Evolutionary conservation across 2,888 invertebrate species (phyloP), one percentile per base, ranked within the genome.

Genomic region (Diadegma fenestrale): DNA sequence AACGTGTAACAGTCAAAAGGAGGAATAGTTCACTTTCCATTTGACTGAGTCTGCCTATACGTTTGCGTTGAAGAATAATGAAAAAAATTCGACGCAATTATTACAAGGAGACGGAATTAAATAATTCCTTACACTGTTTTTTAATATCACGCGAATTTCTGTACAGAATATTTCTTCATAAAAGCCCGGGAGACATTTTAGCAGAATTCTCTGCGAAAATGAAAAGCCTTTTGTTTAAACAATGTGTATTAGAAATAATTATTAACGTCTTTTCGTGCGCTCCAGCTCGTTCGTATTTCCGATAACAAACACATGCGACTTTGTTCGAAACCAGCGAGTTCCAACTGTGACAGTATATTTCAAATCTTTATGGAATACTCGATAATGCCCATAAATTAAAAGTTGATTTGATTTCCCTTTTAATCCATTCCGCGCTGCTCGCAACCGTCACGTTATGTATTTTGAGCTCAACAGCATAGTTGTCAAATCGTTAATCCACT

Each of bases 401-500:
- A 69, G 7, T 69, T 48, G 48, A 69, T 48, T 48, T 30, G 30
- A 69, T 22, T 45, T 69, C 30, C 3, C 48, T 3, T 48, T 69
- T 69, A 26, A 69, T 26, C 48, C 48, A 30, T 43, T 69, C 30
- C 26, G 48, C 45, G 30, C 19, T n/a, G 2, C 26, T 17, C 48
- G 5, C 26, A 48, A 48, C 69, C 19, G 45, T 26, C 69, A 45
- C 69, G 45, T 69, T 48, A n/a, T 43, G 69, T 69, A 69, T 48
- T 69, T 69, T 26, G 17, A 48, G 48, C 69, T 69, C 69, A 48
- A 69, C 30, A n/a, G 4, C 45, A 41, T 69, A 17, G 45, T 14
- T 45, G 68, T 69, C 68, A 69, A 43, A 41, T 45, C 45, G 68
- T 69, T 69, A 69, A 69, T 69, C 69, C 17, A 69, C 69, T 69